phyloP scores from a whole-genome alignment of 2,888 invertebrate genomes.

The Drosophila neonasuta region DNA sequence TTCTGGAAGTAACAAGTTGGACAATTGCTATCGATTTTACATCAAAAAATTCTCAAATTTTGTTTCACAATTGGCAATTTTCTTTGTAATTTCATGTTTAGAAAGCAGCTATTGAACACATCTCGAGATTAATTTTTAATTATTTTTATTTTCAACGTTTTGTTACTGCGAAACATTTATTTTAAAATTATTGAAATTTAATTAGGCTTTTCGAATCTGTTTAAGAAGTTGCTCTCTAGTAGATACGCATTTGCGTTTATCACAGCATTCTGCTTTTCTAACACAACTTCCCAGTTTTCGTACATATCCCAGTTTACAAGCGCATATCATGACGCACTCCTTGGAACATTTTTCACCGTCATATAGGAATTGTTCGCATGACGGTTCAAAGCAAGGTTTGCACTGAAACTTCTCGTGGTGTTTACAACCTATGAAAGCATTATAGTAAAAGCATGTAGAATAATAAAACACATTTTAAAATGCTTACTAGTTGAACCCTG shows the following conservation, averaged over 20 bases:
- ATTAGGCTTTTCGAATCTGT: neutral
- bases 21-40: constrained; percentile 39
- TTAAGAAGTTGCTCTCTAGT: neutral
- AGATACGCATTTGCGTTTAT: neutral
- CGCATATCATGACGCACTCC: neutral
- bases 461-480: neutral
- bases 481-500: neutral
- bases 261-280: neutral
- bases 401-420: neutral
- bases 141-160: too few species aligned
- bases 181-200: too few species aligned
- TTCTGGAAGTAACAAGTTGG: constrained; percentile 26
- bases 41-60: constrained; percentile 11
- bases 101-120: too few species aligned
- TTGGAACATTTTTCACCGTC: neutral
- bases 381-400: neutral
- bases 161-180: too few species aligned
- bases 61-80: neutral
- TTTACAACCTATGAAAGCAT: neutral
- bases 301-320: neutral
- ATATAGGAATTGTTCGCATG: neutral
- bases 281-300: neutral
- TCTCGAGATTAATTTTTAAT: neutral
- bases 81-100: too few species aligned
- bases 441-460: neutral